Percentiles rank a stretch among this genome's conserved stretches.
Evolutionary conservation across 2,113 vertebrate species (phyloP).

Genomic region (Macrotus californicus): DNA sequence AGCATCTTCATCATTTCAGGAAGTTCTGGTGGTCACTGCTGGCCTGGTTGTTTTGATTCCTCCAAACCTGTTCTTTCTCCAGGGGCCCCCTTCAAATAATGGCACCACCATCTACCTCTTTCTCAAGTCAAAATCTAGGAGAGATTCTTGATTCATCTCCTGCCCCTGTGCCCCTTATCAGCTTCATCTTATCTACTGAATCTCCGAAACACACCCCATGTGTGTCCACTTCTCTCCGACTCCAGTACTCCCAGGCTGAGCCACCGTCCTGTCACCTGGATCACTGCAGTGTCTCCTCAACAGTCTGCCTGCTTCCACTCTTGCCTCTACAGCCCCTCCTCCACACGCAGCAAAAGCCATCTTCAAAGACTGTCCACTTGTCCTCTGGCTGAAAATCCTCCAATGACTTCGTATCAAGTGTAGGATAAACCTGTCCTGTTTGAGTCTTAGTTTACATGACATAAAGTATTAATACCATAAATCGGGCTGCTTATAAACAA

Average conservation of each 20-base stretch:
- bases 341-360: background rate
- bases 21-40: background rate
- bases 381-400: background rate
- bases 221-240: background rate
- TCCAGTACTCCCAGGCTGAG: background rate
- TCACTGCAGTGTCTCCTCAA: background rate
- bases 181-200: background rate
- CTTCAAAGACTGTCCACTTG: background rate
- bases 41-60: background rate
- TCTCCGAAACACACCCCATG: background rate
- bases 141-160: background rate
- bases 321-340: background rate
- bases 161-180: background rate
- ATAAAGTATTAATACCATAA: background rate
- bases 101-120: background rate
- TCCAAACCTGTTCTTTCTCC: background rate
- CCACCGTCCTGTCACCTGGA: background rate
- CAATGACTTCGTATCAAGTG: background rate
- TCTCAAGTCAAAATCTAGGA: background rate
- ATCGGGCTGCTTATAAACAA: background rate
- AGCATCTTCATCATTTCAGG: background rate
- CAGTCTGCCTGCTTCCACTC: background rate
- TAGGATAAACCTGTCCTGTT: background rate
- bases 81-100: background rate
- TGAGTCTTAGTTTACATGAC: background rate